Conservation (phyloP, 2,888 invertebrate genomes). For the Anorthoa munda region DNA sequence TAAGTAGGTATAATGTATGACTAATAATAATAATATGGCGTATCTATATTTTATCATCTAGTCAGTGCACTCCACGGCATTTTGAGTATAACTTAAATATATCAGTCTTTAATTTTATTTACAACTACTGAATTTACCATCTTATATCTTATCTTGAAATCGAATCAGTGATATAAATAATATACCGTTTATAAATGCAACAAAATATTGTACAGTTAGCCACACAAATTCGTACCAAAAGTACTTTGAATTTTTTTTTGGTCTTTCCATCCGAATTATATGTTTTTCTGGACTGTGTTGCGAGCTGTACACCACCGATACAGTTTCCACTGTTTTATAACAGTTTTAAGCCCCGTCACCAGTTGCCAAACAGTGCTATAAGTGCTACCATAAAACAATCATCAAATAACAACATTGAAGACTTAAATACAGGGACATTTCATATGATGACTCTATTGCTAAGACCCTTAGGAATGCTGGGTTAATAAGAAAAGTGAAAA, state of each 20-base stretch:
- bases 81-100: conserved; percentile 44
- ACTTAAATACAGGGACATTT: conserved; percentile 61
- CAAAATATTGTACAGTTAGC: conserved; percentile 52
- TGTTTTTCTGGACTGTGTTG: conserved; percentile 36
- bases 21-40: conserved; percentile 38
- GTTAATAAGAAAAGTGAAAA: background rate
- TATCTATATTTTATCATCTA: conserved; percentile 60
- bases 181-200: conserved; percentile 44
- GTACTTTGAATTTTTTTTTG: background rate
- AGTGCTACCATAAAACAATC: conserved; percentile 81
- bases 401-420: conserved; percentile 75
- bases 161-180: conserved; percentile 45
- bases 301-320: conserved; percentile 51
- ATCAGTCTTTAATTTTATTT: conserved; percentile 50
- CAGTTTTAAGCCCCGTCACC: conserved; percentile 82
- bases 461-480: background rate
- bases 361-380: conserved; percentile 81
- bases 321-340: conserved; percentile 61
- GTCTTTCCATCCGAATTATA: conserved; percentile 7
- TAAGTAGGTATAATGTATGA: background rate
- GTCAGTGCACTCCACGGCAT: conserved; percentile 56
- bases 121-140: conserved; percentile 45
- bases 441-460: conserved; percentile 53
- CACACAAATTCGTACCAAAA: conserved; percentile 31
- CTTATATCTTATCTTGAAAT: conserved; percentile 15